phyloP scores from a whole-genome alignment of 2,888 invertebrate genomes.

The Latheticus oryzae region DNA sequence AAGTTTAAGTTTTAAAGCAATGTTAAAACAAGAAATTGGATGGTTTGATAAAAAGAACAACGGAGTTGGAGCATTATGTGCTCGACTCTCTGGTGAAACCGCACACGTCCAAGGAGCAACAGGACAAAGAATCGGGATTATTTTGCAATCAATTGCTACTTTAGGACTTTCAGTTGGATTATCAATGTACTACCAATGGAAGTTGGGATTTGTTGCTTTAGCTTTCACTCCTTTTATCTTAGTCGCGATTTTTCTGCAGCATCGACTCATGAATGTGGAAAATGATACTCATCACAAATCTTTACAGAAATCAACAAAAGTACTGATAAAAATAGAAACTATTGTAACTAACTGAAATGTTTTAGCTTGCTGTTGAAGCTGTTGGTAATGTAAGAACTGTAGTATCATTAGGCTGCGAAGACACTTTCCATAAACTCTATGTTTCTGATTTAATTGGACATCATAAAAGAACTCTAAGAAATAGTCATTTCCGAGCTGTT shows the following conservation, averaged over 20 bases:
- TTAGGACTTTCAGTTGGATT: constrained; percentile 74
- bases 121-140: constrained; percentile 82
- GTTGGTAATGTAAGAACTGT: constrained; percentile 84
- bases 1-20: constrained; percentile 72
- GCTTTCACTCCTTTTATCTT: constrained; percentile 80
- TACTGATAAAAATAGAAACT: constrained; percentile 53
- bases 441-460: constrained; percentile 72
- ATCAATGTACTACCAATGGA: constrained; percentile 80
- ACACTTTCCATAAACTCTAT: constrained; percentile 75
- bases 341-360: constrained; percentile 30
- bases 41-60: constrained; percentile 82
- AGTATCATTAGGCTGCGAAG: constrained; percentile 78
- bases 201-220: constrained; percentile 78
- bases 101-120: constrained; percentile 85
- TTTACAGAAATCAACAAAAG: constrained; percentile 80
- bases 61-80: constrained; percentile 80
- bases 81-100: constrained; percentile 81
- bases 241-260: constrained; percentile 75
- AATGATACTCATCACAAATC: constrained; percentile 76
- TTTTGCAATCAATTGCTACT: constrained; percentile 79
- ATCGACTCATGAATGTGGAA: constrained; percentile 74
- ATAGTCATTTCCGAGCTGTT: constrained; percentile 75
- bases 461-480: constrained; percentile 69
- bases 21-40: constrained; percentile 79
- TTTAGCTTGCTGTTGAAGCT: constrained; percentile 80